Evolutionary conservation across 2,113 vertebrate genomes (phyloP).

Genomic region (Agapornis roseicollis): DNA sequence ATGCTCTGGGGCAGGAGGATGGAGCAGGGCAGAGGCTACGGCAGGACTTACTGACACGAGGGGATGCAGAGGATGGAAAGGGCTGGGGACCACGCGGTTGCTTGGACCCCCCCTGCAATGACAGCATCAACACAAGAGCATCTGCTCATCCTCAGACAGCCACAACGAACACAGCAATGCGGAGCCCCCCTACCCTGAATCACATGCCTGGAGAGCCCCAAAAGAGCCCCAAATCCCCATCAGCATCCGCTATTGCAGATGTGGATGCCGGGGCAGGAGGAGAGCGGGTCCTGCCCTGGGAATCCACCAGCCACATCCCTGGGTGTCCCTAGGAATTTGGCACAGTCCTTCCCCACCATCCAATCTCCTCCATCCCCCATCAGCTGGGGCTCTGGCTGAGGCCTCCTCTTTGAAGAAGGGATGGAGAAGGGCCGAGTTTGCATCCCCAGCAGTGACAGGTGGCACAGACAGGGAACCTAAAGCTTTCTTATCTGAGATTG

Average conservation of each 20-base stretch:
- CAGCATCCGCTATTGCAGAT: background rate
- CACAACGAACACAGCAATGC: background rate
- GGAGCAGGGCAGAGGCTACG: background rate
- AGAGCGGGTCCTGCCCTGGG: background rate
- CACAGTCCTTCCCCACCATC: background rate
- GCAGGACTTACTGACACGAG: background rate
- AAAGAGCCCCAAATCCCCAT: background rate
- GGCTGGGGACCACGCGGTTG: fast-evolving
- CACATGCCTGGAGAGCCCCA: background rate
- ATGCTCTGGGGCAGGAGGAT: background rate
- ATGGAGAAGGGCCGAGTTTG: background rate
- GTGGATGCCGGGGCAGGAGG: background rate
- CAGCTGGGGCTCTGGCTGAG: background rate
- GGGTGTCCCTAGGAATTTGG: background rate
- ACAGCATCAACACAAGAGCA: fast-evolving
- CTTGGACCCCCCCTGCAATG: fast-evolving
- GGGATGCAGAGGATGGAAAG: fast-evolving
- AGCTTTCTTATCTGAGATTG: background rate
- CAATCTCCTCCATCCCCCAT: fast-evolving
- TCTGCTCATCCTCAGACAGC: background rate
- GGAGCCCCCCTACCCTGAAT: background rate
- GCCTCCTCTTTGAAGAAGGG: background rate
- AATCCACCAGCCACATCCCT: fast-evolving
- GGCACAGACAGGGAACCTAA: background rate
- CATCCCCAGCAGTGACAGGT: background rate